Conservation (phyloP, 2,888 invertebrate genomes). For the Pemphredon lugubris region DNA sequence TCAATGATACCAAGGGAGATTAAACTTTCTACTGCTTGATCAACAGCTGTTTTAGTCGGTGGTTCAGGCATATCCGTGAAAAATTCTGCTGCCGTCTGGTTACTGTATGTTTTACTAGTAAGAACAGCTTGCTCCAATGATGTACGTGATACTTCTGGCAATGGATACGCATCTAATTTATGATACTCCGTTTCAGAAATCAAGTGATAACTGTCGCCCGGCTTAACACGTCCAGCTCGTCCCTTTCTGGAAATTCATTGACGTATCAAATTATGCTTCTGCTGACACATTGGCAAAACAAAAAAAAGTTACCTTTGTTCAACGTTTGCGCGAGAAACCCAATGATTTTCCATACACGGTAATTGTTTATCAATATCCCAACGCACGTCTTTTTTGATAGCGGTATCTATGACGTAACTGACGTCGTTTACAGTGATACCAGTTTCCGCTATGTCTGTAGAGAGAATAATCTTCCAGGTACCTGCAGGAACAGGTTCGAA, state of each 20-base stretch:
- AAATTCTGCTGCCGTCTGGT: conserved; percentile 83
- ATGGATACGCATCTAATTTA: conserved; percentile 82
- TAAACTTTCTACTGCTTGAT: conserved; percentile 83
- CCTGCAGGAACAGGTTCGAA: conserved; percentile 80
- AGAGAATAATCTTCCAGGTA: conserved; percentile 86
- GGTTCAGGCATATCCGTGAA: conserved; percentile 85
- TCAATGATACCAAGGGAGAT: conserved; percentile 84
- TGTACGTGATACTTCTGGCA: conserved; percentile 85
- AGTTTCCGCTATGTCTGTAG: conserved; percentile 88
- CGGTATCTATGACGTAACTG: conserved; percentile 86
- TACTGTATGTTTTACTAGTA: conserved; percentile 85
- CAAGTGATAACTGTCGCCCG: conserved; percentile 84
- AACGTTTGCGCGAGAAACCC: conserved; percentile 85
- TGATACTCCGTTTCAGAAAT: conserved; percentile 81
- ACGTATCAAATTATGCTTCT: too few relatives aligned
- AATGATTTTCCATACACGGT: conserved; percentile 83
- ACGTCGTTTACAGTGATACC: conserved; percentile 89
- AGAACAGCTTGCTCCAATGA: conserved; percentile 84
- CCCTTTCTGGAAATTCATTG: conserved; percentile 82
- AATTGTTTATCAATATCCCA: conserved; percentile 74
- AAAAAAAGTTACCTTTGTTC: conserved; percentile 82
- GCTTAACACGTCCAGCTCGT: conserved; percentile 86
- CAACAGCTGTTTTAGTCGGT: conserved; percentile 81
- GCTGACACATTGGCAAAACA: too few relatives aligned
- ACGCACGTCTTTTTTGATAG: conserved; percentile 84